Evolutionary conservation across 2,797 vertebrate species (phyloP), one percentile per base, ranked within the genome.

Genomic region (Pseudochaenichthys georgianus): DNA sequence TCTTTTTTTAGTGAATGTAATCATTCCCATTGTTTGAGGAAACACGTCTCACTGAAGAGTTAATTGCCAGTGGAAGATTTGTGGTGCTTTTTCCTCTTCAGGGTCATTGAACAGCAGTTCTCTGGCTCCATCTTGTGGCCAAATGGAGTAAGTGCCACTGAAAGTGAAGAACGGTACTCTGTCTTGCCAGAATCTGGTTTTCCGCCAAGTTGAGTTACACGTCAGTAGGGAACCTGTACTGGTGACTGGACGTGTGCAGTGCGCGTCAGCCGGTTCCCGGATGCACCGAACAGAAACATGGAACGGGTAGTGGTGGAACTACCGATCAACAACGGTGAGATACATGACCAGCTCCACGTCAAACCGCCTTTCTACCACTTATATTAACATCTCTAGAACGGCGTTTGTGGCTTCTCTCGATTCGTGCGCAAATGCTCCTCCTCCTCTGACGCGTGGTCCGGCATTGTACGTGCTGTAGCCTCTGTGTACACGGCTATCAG

Each of bases 171-270:
- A 75, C 63, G 19, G 34, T 5, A 0, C 73, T 77, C 77, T 65
- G 45, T 75, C 73, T 61, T 57, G 60, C 73, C 87, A 80, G 87
- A 77, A 69, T 71, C 75, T 34, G 87, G 73, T 78, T 81, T 80
- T 73, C 83, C 59, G 90, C 92, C 88, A 94, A 94, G 93, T 95
- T 92, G 88, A 89, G 88, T 85, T 92, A 95, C 93, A 94, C 95
- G 94, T 95, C 95, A 94, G 92, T 71, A 50, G 72, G 86, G 80
- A 92, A 93, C 92, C 81, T 89, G 91, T 95, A 95, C 95, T 93
- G 90, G 93, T 94, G 93, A 84, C 87, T 64, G 88, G 93, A 95
- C 95, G 95, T 95, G 94, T 95, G 82, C 90, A 69, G 75, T 78
- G 90, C 68, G 86, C 92, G 93, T 94, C 93, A 93, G 86, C 76